phyloP scores from a whole-genome alignment of 1,140 invertebrate species.

The Meteorus sp. region DNA sequence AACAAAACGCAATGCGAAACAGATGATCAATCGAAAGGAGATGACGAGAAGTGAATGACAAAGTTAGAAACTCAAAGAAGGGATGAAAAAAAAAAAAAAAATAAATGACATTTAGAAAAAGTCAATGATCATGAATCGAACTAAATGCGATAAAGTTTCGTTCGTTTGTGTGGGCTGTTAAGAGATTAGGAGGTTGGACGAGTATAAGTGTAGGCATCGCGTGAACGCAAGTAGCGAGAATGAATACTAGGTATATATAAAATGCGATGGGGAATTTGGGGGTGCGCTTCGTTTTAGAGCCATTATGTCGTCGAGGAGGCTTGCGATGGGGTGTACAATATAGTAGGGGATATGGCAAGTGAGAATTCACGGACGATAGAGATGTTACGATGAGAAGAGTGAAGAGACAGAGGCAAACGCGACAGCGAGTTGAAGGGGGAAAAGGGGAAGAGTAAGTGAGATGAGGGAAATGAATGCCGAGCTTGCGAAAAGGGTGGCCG shows the following conservation, averaged over 20 bases:
- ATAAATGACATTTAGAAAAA: neutral
- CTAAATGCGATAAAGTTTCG: slow-evolving; percentile 33
- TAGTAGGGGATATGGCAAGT: slow-evolving; percentile 1
- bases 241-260: slow-evolving; percentile 4
- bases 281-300: slow-evolving; percentile 48
- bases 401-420: slow-evolving; percentile 23
- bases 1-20: no score
- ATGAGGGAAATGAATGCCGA: slow-evolving; percentile 42
- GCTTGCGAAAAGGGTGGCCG: slow-evolving; percentile 59
- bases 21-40: no score
- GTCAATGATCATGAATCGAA: slow-evolving; percentile 40
- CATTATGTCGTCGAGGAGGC: slow-evolving; percentile 44
- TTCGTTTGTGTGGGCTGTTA: slow-evolving; percentile 49
- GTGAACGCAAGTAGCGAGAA: slow-evolving; percentile 22
- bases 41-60: no score
- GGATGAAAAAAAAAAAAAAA: neutral
- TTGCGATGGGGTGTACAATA: neutral
- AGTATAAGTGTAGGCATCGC: no score
- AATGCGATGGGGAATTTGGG: neutral
- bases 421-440: no score
- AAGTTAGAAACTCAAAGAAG: no score
- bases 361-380: slow-evolving; percentile 16
- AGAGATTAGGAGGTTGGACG: slow-evolving; percentile 51
- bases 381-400: no score
- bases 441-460: slow-evolving; percentile 15